Evolutionary conservation across 2,113 vertebrate species (phyloP).

Genomic region (Pluvialis apricaria): DNA sequence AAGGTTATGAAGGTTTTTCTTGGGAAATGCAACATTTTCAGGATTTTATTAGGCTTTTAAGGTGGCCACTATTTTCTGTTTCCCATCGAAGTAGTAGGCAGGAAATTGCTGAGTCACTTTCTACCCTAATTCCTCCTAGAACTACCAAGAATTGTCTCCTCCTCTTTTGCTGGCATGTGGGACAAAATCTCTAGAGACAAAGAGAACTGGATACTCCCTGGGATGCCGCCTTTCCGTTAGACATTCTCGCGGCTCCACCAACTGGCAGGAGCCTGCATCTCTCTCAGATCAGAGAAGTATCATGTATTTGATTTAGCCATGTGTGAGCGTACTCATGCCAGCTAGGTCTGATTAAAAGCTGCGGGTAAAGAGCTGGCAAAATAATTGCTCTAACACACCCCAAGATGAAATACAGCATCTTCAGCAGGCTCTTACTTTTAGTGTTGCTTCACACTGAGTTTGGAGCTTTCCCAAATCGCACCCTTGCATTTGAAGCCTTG

Average conservation of each 20-base stretch:
- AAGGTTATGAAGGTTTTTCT: neutral
- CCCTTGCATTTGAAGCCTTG: neutral
- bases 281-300: neutral
- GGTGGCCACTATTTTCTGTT: neutral
- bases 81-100: neutral
- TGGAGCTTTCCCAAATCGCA: neutral
- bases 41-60: neutral
- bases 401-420: neutral
- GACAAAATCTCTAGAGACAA: neutral
- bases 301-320: neutral
- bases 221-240: neutral
- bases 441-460: neutral
- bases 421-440: neutral
- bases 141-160: neutral
- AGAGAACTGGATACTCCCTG: neutral
- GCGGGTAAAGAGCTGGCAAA: neutral
- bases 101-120: neutral
- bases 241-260: constrained; percentile 19
- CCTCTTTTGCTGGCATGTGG: neutral
- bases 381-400: neutral
- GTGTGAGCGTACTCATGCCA: fast-evolving
- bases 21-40: neutral
- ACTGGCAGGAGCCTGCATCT: neutral
- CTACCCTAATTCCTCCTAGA: neutral
- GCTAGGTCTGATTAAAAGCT: neutral